Evolutionary conservation across 2,888 invertebrate species (phyloP).

Genomic region (Alsophila aescularia): DNA sequence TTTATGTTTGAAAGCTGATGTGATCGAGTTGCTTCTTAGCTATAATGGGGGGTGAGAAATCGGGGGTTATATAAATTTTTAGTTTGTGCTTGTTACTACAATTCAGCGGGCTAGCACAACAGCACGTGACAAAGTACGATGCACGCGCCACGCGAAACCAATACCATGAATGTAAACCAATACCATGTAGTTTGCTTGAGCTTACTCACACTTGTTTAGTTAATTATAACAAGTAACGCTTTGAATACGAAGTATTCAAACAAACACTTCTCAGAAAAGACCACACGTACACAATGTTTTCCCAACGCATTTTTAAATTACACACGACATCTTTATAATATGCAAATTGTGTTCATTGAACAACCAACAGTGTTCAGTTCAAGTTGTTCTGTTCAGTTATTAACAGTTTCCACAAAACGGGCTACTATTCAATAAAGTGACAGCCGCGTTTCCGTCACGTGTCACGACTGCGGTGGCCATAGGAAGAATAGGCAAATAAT

Average conservation of each 20-base stretch:
- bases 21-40: no score
- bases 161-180: no score
- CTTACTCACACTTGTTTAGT: no score
- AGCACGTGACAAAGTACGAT: no score
- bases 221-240: no score
- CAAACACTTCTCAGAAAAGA: neutral
- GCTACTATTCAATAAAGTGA: conserved; percentile 58
- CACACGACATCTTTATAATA: neutral
- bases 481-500: conserved; percentile 25
- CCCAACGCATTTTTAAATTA: neutral
- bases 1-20: no score
- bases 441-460: conserved; percentile 66
- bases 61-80: no score
- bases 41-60: no score
- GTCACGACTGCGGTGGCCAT: conserved; percentile 66
- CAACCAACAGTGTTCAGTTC: conserved; percentile 5
- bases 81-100: no score
- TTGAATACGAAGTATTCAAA: neutral
- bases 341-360: conserved; percentile 2
- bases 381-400: conserved; percentile 41
- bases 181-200: no score
- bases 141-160: no score
- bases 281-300: neutral
- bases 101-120: no score
- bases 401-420: conserved; percentile 57